Conservation (phyloP, 2,113 vertebrate genomes). For the Charadrius vociferus region DNA sequence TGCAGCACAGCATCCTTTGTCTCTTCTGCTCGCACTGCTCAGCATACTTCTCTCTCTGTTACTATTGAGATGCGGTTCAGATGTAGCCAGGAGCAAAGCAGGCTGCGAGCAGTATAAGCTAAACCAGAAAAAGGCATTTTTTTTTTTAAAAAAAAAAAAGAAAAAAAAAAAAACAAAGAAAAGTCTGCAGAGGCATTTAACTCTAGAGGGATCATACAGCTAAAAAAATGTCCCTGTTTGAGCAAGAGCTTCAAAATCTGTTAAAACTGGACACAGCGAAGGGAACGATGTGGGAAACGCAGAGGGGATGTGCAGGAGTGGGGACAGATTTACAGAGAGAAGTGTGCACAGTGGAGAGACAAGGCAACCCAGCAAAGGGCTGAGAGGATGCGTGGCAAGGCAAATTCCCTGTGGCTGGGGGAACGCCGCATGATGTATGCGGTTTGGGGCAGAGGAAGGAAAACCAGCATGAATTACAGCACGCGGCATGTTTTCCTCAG, state of each 20-base stretch:
- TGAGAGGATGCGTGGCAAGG: neutral
- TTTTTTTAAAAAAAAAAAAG: neutral
- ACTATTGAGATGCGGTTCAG: neutral
- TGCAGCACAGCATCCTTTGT: neutral
- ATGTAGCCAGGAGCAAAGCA: neutral
- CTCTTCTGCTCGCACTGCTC: neutral
- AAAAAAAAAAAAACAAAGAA: neutral
- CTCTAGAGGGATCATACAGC: neutral
- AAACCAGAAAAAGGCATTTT: neutral
- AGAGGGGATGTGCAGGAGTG: neutral
- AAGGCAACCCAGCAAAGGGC: neutral
- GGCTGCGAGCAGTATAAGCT: neutral
- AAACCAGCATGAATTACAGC: neutral
- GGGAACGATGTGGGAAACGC: neutral
- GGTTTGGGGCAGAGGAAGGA: neutral
- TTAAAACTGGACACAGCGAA: neutral
- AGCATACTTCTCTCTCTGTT: neutral
- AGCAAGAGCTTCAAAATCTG: neutral
- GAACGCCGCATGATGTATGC: rapidly evolving
- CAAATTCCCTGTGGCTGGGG: neutral
- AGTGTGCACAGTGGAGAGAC: neutral
- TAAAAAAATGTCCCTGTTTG: neutral
- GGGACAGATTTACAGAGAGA: neutral
- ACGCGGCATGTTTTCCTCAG: neutral
- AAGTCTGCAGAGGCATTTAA: neutral